Evolutionary conservation across 2,797 vertebrate genomes (phyloP).

Genomic region (Phrynocephalus vlangalii): DNA sequence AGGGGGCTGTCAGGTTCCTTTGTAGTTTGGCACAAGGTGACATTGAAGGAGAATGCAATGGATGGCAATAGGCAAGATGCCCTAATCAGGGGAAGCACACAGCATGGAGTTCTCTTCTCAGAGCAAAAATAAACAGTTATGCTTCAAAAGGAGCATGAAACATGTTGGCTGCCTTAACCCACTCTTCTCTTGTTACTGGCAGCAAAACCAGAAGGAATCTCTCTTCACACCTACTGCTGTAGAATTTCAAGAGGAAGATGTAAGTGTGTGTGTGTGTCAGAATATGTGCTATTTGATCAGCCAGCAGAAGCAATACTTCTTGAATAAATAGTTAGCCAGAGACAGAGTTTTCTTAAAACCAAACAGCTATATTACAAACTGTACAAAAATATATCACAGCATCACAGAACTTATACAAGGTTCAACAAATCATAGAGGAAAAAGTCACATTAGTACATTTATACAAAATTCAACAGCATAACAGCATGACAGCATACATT

Average conservation of each 20-base stretch:
- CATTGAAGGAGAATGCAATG: slow-evolving; percentile 40
- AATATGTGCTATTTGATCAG: no score
- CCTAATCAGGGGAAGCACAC: slow-evolving; percentile 9
- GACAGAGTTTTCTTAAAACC: no score
- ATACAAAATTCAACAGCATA: no score
- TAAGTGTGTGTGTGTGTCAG: neutral
- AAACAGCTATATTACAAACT: no score
- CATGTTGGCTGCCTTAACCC: neutral
- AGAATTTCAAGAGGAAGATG: slow-evolving; percentile 12
- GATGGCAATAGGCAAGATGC: neutral
- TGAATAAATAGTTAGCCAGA: no score
- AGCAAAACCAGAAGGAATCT: slow-evolving; percentile 1
- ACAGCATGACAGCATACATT: no score
- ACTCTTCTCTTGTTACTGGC: slow-evolving; percentile 26
- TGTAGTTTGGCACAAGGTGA: slow-evolving; percentile 21
- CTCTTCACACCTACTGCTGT: neutral
- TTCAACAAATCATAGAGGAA: no score
- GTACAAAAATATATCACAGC: no score
- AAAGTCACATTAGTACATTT: no score
- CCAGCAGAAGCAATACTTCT: no score
- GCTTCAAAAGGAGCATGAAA: slow-evolving; percentile 13
- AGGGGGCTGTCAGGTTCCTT: slow-evolving; percentile 15
- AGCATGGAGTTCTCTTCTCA: slow-evolving; percentile 17
- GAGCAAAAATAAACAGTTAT: slow-evolving; percentile 31
- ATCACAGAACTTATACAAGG: no score